Base-by-base conservation (phyloP, 2,797 vertebrate species). In the Picus viridis region DNA sequence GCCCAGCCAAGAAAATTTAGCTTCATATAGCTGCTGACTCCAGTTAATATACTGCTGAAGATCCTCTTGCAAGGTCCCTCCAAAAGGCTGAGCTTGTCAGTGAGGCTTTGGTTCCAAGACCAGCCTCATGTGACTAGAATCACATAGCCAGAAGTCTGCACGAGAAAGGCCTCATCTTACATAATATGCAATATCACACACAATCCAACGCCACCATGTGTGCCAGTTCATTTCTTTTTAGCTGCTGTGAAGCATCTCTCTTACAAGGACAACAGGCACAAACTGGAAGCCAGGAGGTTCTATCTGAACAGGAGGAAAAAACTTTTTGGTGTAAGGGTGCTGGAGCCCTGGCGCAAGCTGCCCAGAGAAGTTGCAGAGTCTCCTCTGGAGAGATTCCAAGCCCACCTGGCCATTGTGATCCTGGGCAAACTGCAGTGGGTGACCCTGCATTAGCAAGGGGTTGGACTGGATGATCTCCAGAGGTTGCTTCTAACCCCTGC, bases 121-220 rank as follows among this genome's bases (percentile, higher is more conserved):
- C 73, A 32, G 6, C 16, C 56, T 65, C 75, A 23, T 9, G 53
- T 54, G 72, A 76, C 26, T 18, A 45, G 7, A 63, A 26, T 9
- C 58, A 83, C 12, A 12, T 1, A 4, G 65, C 65, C 86, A 70
- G 77, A 80, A 86, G 13, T 47, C 43, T 29, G 32, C 49, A 49
- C 26, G 81, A 45, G 80, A 67, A 26, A 0, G 1, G 47, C 24
- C 29, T 51, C 0, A 0, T 49, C 53, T 34, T 7, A 11, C 23
- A 9, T 5, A 36, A 22, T 12, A 41, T 0, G 0, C 27, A 29
- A 1, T 7, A 9, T 22, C 0, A 1, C 64, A 30, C 67, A 53
- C 39, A 81, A 41, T 26, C 16, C 0, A 0, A 4, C 1, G 5
- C 10, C 0, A 1, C 8, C 17, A 1, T 30, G 1, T 0, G 29